Base-by-base conservation (phyloP, 2,113 vertebrate species). In the Noturus placidus region DNA sequence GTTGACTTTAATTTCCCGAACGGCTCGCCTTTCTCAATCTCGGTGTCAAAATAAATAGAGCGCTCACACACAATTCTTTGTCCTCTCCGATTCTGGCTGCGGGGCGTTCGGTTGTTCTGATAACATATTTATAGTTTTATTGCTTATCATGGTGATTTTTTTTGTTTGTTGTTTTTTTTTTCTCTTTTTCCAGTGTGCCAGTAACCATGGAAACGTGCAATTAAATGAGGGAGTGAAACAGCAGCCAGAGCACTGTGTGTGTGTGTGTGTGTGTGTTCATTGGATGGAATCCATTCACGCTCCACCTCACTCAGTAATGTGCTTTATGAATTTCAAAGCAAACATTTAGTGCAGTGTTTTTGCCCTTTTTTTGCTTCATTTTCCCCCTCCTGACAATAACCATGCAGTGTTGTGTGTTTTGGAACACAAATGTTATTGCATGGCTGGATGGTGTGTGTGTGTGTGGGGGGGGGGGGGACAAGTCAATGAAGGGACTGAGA, bases 191-290 rank as follows among this genome's bases (percentile, higher is more conserved):
- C 82, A 87, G 83, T 90, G 89, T 90, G 88, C 42, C 88, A 82
- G 92, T 92, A 91, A 91, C 92, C 90, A 91, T 92, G 91, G 92
- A 92, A 92, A 92, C 90, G 46, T 88, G 88, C 89, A 92, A 91
- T 90, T 92, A 91, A 92, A 87, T 91, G 91, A 91, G 89, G 88
- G 83, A 86, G 86, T 82, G 87, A 90, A 87, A 89, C 87, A 90
- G 85, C 87, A 91, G 89, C 87, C 84, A 91, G 91, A 74, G 84
- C 86, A 54, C 30, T 89, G 52, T 86, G 46, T 63, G 25, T 77
- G 78, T 59, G 42, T 85, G 67, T 63, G 56, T 65, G 69, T 35
- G 54, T 61, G 65, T 56, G 83, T 77, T 89, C 88, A 85, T 63
- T 89, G 86, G 87, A 87, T 90, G 82, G 83, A 91, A 89, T 87